A percentile compares a stretch with the other conserved stretches of the same genome.
These are phyloP conservation scores for Peromyscus nudipes DNA, from an alignment of 2,797 vertebrate genomes.

Conservation along the genomic window DNA sequence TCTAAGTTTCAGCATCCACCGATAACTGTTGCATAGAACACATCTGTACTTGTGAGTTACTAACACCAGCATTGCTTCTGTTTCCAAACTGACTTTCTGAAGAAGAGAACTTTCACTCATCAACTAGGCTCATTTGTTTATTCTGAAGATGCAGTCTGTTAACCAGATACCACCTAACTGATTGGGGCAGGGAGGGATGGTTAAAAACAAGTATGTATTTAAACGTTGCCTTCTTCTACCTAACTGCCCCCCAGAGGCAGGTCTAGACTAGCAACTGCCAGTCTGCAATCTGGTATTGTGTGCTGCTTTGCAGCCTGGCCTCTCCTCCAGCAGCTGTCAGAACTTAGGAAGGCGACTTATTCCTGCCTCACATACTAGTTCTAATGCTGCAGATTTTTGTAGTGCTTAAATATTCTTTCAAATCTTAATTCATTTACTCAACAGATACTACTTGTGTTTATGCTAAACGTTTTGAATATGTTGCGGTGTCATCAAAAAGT, in stretches of 20 bases:
- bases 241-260: not conserved
- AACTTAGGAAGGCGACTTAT: not conserved
- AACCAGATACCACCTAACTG: not conserved
- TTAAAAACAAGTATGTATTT: not conserved
- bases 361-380: not conserved
- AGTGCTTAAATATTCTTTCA: not conserved
- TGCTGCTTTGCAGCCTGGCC: not conserved
- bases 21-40: not conserved
- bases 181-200: too few species aligned
- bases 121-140: not conserved
- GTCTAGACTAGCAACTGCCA: fast-evolving
- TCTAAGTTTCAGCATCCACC: not conserved
- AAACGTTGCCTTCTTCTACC: not conserved
- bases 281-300: not conserved
- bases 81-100: not conserved
- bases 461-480: not conserved
- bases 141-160: not conserved
- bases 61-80: not conserved
- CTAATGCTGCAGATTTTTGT: not conserved
- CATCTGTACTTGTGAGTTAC: not conserved
- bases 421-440: not conserved
- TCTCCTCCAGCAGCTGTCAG: not conserved
- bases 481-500: not conserved
- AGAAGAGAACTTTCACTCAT: not conserved
- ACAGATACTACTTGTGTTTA: not conserved